Base-by-base conservation (phyloP, 2,888 invertebrate species). In the Allacma fusca region DNA sequence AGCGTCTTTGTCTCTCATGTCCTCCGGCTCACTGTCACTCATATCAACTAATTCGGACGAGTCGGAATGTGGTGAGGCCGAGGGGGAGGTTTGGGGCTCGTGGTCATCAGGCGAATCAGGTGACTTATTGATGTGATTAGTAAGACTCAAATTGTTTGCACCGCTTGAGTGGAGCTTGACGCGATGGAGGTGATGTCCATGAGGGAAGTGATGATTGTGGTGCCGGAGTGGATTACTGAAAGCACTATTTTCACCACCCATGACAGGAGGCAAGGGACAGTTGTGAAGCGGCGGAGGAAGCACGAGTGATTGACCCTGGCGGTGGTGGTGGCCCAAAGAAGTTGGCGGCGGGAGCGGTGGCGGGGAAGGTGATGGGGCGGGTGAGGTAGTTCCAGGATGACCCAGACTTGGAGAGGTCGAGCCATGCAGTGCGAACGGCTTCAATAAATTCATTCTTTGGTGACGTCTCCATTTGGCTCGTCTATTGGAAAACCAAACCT, bases 401-500 rank as follows among this genome's bases (percentile, higher is more conserved):
- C 81, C 80, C 74, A 79, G 77, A 77, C 78, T 79, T 79, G 83
- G 82, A 75, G 83, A 82, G 80, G 85, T 84, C 75, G 85, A 83
- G 79, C 82, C 83, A 78, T 85, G 85, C 77, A 86, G 87, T 40
- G 88, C 88, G 87, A 92, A 91, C 86, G 93, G 92, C 88, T 94
- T 94, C 89, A 95, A 91, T 86, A 94, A 91, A 89, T 93, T 95
- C 94, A 96, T 95, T 88, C 96, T 93, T 88, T 96, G 96, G 89
- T 96, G 96, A 87, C 96, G 94, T 88, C 96, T 92, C 96, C 96
- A 96, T 91, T 96, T 96, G 89, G 96, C 96, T 90, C 96, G 93
- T 93, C 96, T 95, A 93, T 96, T 96, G 91, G 96, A 96, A 94
- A 96, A 96, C 96, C 96, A 96, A 92, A 96, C 96, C 96, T 96